Conservation (phyloP, 2,113 vertebrate species). For the Anguilla japonica region DNA sequence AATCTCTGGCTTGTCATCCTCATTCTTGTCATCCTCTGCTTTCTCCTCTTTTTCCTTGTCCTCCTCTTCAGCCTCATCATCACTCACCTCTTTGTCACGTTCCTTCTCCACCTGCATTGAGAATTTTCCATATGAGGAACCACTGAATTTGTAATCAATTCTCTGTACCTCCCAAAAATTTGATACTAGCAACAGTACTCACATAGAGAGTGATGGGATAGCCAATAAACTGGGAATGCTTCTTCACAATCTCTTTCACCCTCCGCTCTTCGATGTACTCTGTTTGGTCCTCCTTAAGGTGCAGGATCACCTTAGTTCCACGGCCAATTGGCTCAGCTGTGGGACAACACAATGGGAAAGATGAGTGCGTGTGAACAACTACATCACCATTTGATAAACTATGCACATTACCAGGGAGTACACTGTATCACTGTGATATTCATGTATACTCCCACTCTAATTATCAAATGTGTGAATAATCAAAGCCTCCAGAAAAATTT, state of each 20-base stretch:
- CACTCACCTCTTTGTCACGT: constrained; percentile 84
- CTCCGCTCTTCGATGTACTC: constrained; percentile 75
- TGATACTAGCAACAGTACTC: constrained; percentile 44
- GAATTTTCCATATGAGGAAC: neutral
- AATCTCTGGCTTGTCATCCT: constrained; percentile 74
- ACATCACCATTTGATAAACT: neutral
- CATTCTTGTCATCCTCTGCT: constrained; percentile 68
- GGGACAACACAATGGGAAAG: neutral
- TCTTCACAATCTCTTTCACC: constrained; percentile 78
- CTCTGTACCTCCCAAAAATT: neutral
- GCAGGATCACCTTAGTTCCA: constrained; percentile 73
- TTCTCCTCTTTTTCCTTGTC: constrained; percentile 75
- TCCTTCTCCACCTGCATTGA: constrained; percentile 85
- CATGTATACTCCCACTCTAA: neutral
- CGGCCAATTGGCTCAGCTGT: constrained; percentile 68
- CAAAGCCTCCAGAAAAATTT: neutral
- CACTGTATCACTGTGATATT: neutral
- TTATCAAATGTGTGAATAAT: neutral
- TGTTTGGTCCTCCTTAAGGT: constrained; percentile 75
- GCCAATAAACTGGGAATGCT: constrained; percentile 80
- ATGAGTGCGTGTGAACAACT: neutral
- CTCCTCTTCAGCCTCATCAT: constrained; percentile 81
- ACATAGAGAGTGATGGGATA: constrained; percentile 80
- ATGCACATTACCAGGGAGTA: neutral
- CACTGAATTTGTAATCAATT: neutral